Evolutionary conservation across 2,888 invertebrate genomes (phyloP).

Genomic region (Chrysolina americana): DNA sequence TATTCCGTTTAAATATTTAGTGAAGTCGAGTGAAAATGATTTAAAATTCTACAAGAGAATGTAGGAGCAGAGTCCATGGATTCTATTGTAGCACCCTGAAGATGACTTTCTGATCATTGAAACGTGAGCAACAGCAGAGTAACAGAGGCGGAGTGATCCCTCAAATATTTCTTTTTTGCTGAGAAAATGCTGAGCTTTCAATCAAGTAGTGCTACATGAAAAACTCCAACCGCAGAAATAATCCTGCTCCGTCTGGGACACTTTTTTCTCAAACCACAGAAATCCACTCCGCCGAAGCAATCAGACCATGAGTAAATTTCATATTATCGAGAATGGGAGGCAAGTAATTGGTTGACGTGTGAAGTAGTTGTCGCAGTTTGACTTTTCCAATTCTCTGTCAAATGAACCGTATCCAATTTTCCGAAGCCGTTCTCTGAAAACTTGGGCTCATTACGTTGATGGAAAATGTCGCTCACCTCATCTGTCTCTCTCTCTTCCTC

Average conservation of each 20-base stretch:
- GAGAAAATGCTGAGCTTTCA: no score
- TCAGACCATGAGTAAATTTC: conserved; percentile 35
- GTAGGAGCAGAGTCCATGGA: no score
- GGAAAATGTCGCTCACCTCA: conserved; percentile 41
- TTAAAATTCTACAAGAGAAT: no score
- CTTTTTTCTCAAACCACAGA: conserved; percentile 2
- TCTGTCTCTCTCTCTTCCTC: neutral
- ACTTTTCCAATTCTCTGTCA: conserved; percentile 63
- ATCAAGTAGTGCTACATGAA: no score
- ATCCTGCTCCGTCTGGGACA: neutral
- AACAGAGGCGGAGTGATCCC: no score
- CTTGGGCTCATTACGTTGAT: conserved; percentile 49
- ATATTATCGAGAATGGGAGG: conserved; percentile 47
- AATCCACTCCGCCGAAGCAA: conserved; percentile 23
- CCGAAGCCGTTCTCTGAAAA: conserved; percentile 55
- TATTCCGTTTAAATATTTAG: no score
- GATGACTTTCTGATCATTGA: no score
- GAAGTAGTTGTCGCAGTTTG: conserved; percentile 57
- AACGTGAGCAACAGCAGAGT: no score
- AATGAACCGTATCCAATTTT: conserved; percentile 63
- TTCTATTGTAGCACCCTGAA: no score
- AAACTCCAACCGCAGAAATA: neutral
- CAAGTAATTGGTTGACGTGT: conserved; percentile 57
- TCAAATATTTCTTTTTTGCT: no score
- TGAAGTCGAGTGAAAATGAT: no score